Base-by-base conservation (phyloP, 2,113 vertebrate genomes). In the Amia ocellicauda region DNA sequence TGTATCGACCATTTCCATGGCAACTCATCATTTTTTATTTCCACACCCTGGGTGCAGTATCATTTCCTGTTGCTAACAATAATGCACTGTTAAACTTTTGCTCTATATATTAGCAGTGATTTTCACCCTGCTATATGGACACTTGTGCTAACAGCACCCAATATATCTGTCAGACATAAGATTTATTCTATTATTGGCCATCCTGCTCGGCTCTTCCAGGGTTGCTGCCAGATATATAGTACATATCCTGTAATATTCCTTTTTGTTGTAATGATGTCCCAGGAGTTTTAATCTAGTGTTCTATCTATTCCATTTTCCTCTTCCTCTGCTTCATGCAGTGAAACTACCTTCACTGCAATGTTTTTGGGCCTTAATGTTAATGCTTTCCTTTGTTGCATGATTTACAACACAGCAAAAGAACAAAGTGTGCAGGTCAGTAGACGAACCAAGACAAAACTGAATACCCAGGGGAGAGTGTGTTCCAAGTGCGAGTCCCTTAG, bases 251-350 rank as follows among this genome's bases (percentile, higher is more conserved):
- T 16, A 58, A 66, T 40, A 28, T 58, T 66, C 43, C 19, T 24
- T 52, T 60, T 63, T 66, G 52, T 58, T 50, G 55, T 40, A 13
- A 24, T 27, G 29, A 40, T 36, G 28, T 13, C n/a, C 14, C 27
- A 20, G 20, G 42, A 58, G 57, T n/a, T 29, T 28, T 58, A n/a
- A 45, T 31, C 55, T 28, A 40, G 20, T 4, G 9, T 26, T 60
- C 31, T 42, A 11, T 50, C 43, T 66, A 29, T 50, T 58, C 54
- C 27, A 36, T 51, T 50, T 58, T 66, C 27, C 26, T 66, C 42
- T 58, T 20, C 41, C 58, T 45, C 53, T 64, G 60, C 13, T 62
- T 36, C n/a, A 62, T 45, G 40, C 23, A 51, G 36, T 51, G 53
- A 16, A 58, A 11, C 27, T 29, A 20, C 17, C 28, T 58, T n/a